A percentile compares a stretch with the other conserved stretches of the same genome.
These are phyloP conservation scores for Neolamprologus kungweensis DNA, from an alignment of 2,113 vertebrate genomes.

Conservation along the genomic window DNA sequence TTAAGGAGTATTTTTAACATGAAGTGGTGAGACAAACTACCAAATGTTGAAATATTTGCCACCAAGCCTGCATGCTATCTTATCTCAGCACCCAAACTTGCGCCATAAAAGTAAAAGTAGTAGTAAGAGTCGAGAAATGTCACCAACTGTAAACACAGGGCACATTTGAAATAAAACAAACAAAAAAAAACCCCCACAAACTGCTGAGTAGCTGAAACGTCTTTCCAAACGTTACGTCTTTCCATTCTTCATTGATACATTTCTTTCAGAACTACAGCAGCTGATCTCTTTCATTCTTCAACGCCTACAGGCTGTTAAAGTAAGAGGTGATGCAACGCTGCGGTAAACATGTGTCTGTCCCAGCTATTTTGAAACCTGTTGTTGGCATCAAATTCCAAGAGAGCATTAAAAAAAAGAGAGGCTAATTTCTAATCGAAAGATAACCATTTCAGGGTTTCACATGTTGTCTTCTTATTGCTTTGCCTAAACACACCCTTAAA, in stretches of 20 bases:
- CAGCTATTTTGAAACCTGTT: not conserved
- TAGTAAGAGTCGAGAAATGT: not conserved
- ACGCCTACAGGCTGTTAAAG: not conserved
- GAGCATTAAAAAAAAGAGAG: not conserved
- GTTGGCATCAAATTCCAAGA: not conserved
- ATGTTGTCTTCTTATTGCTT: not conserved
- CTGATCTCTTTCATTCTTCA: not conserved
- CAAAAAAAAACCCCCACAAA: rapidly evolving
- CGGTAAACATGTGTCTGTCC: not conserved
- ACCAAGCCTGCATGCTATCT: not conserved
- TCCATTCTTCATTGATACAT: not conserved
- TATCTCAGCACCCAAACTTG: not conserved
- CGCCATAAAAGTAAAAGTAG: not conserved
- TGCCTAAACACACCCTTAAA: not conserved
- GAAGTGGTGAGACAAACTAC: not conserved
- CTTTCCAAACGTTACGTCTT: not conserved
- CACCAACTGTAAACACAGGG: not conserved
- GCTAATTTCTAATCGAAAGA: not conserved
- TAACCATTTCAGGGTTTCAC: not conserved
- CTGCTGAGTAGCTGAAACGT: not conserved
- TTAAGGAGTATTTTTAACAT: not conserved
- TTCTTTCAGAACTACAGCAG: not conserved
- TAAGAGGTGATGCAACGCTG: not conserved
- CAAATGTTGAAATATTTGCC: not conserved
- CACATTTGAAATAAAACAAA: not conserved